These are phyloP conservation scores for Corvus hawaiiensis DNA, from an alignment of 2,113 vertebrate species.

Conservation along the genomic window DNA sequence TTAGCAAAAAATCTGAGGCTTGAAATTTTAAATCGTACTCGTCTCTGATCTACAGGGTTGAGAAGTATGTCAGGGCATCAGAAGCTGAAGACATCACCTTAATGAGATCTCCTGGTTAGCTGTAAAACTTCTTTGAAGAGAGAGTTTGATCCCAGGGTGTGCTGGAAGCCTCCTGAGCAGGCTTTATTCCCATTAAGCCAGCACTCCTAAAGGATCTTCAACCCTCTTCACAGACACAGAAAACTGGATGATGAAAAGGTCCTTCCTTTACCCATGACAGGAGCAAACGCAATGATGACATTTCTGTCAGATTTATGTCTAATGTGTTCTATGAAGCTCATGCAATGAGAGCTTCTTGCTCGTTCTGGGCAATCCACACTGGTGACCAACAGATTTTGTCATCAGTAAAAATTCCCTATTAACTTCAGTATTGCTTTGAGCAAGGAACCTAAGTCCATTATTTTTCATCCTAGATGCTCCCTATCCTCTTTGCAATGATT, in stretches of 20 bases:
- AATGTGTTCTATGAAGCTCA: not conserved
- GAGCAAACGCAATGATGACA: not conserved
- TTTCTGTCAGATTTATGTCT: not conserved
- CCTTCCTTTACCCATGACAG: not conserved
- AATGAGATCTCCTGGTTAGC: not conserved
- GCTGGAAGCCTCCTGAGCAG: not conserved
- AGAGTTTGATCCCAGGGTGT: not conserved
- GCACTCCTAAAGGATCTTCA: not conserved
- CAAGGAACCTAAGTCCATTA: not conserved
- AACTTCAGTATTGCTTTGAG: not conserved
- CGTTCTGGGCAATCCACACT: not conserved
- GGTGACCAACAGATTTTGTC: not conserved
- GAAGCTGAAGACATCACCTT: not conserved
- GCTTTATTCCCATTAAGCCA: not conserved
- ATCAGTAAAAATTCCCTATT: not conserved
- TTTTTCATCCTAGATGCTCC: not conserved
- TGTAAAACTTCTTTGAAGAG: not conserved
- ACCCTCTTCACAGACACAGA: not conserved
- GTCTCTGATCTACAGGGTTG: not conserved
- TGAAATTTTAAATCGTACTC: not conserved
- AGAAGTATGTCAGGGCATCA: not conserved
- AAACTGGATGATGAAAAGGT: not conserved
- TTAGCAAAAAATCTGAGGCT: conserved; percentile 40
- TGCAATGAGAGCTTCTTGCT: not conserved
- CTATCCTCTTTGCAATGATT: not conserved